Percentiles rank a stretch among this genome's conserved stretches.
phyloP scores from a whole-genome alignment of 2,888 invertebrate species.

The Ramazzottius varieornatus region DNA sequence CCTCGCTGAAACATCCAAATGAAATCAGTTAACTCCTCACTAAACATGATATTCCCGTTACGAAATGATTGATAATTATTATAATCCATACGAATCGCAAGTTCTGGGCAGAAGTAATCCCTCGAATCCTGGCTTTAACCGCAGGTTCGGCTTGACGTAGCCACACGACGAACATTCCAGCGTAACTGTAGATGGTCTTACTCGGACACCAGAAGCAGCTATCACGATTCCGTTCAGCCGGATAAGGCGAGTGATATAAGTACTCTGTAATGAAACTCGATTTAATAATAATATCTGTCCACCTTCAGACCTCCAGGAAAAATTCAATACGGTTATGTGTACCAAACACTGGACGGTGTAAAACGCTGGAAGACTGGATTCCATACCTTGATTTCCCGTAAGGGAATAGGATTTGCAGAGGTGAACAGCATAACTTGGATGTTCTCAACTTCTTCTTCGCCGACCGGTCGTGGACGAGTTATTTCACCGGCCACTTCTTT shows the following conservation, averaged over 20 bases:
- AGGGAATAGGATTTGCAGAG: constrained; percentile 47
- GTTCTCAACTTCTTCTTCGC: constrained; percentile 63
- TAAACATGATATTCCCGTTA: too few relatives aligned
- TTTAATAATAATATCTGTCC: too few relatives aligned
- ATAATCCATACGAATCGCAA: constrained; percentile 50
- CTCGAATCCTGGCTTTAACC: constrained; percentile 77
- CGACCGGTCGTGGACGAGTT: constrained; percentile 65
- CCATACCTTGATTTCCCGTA: constrained; percentile 66
- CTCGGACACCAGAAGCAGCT: constrained; percentile 68
- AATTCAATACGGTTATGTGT: too few relatives aligned
- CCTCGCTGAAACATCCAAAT: background rate
- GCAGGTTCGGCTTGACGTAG: constrained; percentile 58
- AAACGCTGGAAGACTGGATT: too few relatives aligned
- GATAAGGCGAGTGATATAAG: constrained; percentile 66
- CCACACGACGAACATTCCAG: constrained; percentile 84
- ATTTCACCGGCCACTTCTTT: constrained; percentile 88
- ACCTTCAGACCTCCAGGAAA: too few relatives aligned
- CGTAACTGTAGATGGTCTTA: constrained; percentile 78
- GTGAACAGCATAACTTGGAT: constrained; percentile 70
- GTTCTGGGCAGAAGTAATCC: constrained; percentile 80
- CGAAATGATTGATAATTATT: too few relatives aligned
- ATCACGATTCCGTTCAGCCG: constrained; percentile 88
- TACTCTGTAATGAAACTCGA: constrained; percentile 39
- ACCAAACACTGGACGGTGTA: too few relatives aligned
- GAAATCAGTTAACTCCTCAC: too few relatives aligned